Evolutionary conservation across 1,140 invertebrate species (phyloP), one percentile per base, ranked within the genome.

Genomic region (Tetramorium simillimum): DNA sequence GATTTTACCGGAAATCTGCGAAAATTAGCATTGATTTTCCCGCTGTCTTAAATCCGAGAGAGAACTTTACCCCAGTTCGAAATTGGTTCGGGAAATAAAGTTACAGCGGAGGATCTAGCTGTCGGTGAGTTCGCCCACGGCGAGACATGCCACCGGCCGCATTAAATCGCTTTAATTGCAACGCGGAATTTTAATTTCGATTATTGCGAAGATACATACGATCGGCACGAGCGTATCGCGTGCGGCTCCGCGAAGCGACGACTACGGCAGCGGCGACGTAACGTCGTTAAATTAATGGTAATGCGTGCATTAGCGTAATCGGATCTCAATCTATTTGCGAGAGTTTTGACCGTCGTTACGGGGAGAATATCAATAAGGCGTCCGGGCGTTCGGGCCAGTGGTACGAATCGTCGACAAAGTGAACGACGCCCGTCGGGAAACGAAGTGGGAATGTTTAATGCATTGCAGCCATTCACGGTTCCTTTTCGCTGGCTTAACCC

Each of bases 361-460:
- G n/a, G 12, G 58, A 6, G 18, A 63, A 63, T 77, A 72, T 63
- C 58, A 75, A 75, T 37, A 40, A 75, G 53, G 16, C 21, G 14
- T 43, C 14, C 14, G 28, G 40, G 76, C 14, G n/a, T 2, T 2
- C 21, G 16, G 21, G 14, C 18, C 43, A 28, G 33, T 18, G 28
- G 16, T 18, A 40, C 69, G 46, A 60, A 43, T 65, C 53, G 46
- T 78, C 72, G 73, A 78, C 46, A 18, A 63, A 77, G 18, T 51
- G 49, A 76, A 84, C 24, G 46, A 33, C 69, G 18, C n/a, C 40
- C 43, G 76, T 49, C 18, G 49, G 16, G 28, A 73, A 69, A 72
- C 56, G 58, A 40, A 49, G 24, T 62, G n/a, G n/a, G 72, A 65
- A 85, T 56, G 53, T 88, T 63, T 77, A 78, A 78, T 67, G 72